phyloP scores from a whole-genome alignment of 1,140 invertebrate genomes.

The Papilio xuthus region DNA sequence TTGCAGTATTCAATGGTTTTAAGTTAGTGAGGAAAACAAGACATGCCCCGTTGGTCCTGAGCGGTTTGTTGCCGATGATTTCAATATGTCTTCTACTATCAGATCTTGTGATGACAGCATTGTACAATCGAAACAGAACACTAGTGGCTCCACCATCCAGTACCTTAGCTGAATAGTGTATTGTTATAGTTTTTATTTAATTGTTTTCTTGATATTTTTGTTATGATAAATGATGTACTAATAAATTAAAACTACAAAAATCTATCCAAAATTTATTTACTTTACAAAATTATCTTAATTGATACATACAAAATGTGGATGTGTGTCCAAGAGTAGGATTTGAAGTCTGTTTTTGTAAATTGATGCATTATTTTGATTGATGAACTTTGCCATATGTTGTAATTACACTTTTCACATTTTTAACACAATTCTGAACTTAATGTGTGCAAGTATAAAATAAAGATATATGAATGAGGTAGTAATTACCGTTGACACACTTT shows the following conservation, averaged over 20 bases:
- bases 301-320: neutral
- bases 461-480: too few relatives aligned
- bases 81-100: constrained; percentile 56
- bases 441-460: too few relatives aligned
- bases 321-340: neutral
- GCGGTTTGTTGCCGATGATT: constrained; percentile 66
- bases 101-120: constrained; percentile 56
- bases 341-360: neutral
- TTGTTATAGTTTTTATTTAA: neutral
- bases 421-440: too few relatives aligned
- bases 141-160: constrained; percentile 37
- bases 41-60: constrained; percentile 54
- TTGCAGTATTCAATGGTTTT: constrained; percentile 58
- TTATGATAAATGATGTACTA: neutral
- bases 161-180: neutral
- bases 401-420: too few relatives aligned
- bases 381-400: too few relatives aligned
- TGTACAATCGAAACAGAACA: constrained; percentile 48
- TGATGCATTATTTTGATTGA: too few relatives aligned
- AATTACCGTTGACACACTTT: too few relatives aligned
- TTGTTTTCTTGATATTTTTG: constrained; percentile 4
- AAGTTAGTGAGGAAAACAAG: constrained; percentile 39
- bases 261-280: neutral
- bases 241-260: neutral
- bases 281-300: neutral